Base-by-base conservation (phyloP, 2,888 invertebrate species). In the Orgyia antiqua region DNA sequence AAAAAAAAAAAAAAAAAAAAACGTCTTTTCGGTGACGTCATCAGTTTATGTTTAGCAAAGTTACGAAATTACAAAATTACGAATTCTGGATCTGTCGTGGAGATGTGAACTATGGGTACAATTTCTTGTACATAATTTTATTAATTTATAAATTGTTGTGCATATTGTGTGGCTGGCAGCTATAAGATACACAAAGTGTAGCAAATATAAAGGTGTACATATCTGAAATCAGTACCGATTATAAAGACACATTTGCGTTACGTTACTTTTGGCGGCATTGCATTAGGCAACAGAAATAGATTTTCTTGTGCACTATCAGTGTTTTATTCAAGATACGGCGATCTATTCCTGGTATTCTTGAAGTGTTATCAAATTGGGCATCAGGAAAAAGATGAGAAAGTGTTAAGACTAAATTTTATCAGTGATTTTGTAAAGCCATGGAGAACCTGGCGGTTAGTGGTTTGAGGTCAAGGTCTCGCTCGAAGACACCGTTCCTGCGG, bases 391-490 rank as follows among this genome's bases (percentile, higher is more conserved):
- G 45, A 45, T 47, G 53, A 72, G 58, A 39, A 66, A 70, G 73
- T 42, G 67, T 48, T 41, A n/a, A 41, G 42, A 43, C 36, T 34
- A 42, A 36, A 42, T 53, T 15, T 15, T 34, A 44, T 42, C 42
- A 42, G 41, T 56, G 42, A 36, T 32, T 5, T 6, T 6, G 7
- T 36, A 30, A n/a, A 51, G 68, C 38, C 39, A 84, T 86, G 86
- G 86, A 86, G 54, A 79, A 72, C 49, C 66, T 70, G 39, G 63
- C 73, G 40, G 76, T 74, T 58, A 76, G 80, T 51, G 89, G 89
- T 74, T 87, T 91, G 66, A 80, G 91, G 73, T 89, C 90, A 70
- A 89, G 91, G 78, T 92, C 92, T 54, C 88, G 92, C 51, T 92
- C 92, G 19, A 90, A 89, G 63, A 92, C 92, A 56, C 92, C 92